Evolutionary conservation across 1,140 invertebrate genomes (phyloP).

Genomic region (Polypedilum pembai): DNA sequence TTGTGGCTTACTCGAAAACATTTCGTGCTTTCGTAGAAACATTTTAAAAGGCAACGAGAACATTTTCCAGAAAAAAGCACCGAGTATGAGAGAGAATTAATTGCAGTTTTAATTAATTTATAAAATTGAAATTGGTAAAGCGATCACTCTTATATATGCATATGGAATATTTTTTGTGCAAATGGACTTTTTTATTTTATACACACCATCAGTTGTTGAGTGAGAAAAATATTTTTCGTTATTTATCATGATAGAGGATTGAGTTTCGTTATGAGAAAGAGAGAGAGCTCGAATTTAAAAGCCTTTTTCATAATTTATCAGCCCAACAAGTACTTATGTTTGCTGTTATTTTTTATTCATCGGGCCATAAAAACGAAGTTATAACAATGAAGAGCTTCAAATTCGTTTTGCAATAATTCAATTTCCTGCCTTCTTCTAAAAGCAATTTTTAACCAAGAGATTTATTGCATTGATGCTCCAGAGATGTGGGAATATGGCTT

Average conservation of each 20-base stretch:
- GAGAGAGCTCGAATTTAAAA: neutral
- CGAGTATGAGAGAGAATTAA: constrained; percentile 1
- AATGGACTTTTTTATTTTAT: constrained; percentile 12
- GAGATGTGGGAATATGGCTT: neutral
- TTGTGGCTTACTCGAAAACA: too few relatives aligned
- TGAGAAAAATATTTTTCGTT: neutral
- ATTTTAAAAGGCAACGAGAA: neutral
- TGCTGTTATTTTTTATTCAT: too few relatives aligned
- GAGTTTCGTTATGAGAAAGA: constrained; percentile 3
- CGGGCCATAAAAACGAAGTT: neutral
- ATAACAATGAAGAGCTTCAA: constrained; percentile 12
- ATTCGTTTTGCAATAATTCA: constrained; percentile 18
- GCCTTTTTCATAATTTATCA: constrained; percentile 7
- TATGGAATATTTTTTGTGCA: neutral
- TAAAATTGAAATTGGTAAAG: constrained; percentile 11
- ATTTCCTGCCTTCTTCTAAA: constrained; percentile 9
- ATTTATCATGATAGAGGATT: constrained; percentile 18
- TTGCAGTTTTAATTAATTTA: constrained; percentile 25
- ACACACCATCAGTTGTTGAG: neutral
- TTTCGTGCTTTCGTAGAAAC: too few relatives aligned
- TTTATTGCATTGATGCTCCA: constrained; percentile 17
- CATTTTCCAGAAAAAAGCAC: neutral
- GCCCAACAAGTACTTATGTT: neutral
- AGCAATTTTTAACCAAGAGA: constrained; percentile 1
- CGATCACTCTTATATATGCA: neutral